phyloP scores from a whole-genome alignment of 1,140 invertebrate genomes.

The Orius insidiosus region DNA sequence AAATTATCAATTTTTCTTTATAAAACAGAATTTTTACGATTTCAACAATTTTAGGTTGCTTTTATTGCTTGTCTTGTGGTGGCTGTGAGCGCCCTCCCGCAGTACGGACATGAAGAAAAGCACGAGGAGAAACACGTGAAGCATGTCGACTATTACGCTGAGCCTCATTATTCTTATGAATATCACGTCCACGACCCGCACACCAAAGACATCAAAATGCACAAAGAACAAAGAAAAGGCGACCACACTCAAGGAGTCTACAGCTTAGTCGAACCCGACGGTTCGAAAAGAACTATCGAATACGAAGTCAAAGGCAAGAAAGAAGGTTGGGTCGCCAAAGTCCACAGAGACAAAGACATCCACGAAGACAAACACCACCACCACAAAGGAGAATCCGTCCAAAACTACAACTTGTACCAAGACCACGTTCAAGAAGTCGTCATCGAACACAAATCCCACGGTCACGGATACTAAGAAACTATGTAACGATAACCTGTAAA shows the following conservation, averaged over 20 bases:
- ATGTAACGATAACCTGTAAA: too few relatives aligned
- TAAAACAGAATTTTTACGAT: too few relatives aligned
- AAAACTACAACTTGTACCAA: too few relatives aligned
- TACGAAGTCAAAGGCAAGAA: slow-evolving; percentile 22
- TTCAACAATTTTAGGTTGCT: too few relatives aligned
- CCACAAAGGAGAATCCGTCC: too few relatives aligned
- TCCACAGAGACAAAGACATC: slow-evolving; percentile 15
- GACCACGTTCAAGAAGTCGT: too few relatives aligned
- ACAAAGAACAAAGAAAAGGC: slow-evolving; percentile 22
- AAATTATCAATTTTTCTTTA: too few relatives aligned
- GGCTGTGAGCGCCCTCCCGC: too few relatives aligned
- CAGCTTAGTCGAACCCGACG: slow-evolving; percentile 21
- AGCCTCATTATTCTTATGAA: slow-evolving; percentile 22
- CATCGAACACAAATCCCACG: too few relatives aligned
- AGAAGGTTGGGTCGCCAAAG: slow-evolving; percentile 19
- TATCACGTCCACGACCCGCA: slow-evolving; percentile 25
- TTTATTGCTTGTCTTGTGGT: too few relatives aligned
- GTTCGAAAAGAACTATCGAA: slow-evolving; percentile 21
- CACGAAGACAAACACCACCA: slow-evolving; percentile 8
- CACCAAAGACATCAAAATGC: slow-evolving; percentile 23
- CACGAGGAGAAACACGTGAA: background rate
- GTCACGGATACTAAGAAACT: too few relatives aligned
- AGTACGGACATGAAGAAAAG: too few relatives aligned
- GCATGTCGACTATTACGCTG: background rate
- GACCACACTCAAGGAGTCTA: slow-evolving; percentile 18